Evolutionary conservation across 2,888 invertebrate genomes (phyloP).

Genomic region (Chrysomela aeneicollis): DNA sequence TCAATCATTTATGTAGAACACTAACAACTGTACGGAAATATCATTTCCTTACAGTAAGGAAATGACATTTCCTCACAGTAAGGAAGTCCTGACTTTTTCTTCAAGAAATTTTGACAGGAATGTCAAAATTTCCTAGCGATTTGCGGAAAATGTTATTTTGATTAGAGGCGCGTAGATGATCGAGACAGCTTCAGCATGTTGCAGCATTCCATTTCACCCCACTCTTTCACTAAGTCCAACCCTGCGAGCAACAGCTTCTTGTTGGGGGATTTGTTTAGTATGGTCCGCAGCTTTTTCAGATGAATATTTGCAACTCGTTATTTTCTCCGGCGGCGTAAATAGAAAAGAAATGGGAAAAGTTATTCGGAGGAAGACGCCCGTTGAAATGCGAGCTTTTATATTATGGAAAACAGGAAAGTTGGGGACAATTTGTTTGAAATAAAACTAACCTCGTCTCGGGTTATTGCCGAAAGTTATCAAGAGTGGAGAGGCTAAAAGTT

Average conservation of each 20-base stretch:
- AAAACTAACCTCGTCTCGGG: slow-evolving; percentile 26
- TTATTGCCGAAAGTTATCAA: slow-evolving; percentile 26
- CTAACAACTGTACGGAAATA: no score
- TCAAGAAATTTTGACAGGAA: no score
- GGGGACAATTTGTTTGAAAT: slow-evolving; percentile 30
- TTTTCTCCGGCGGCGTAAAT: slow-evolving; percentile 25
- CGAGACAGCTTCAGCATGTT: no score
- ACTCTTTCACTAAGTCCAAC: background rate
- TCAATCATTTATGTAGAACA: no score
- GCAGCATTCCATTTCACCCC: background rate
- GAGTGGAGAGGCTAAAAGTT: slow-evolving; percentile 4
- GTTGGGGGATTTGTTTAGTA: slow-evolving; percentile 12
- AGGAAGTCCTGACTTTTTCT: no score
- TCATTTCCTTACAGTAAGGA: no score
- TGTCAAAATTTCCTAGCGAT: no score
- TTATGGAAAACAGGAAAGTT: slow-evolving; percentile 35
- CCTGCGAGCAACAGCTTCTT: background rate
- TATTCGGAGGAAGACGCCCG: slow-evolving; percentile 22
- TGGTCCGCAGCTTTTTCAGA: slow-evolving; percentile 25
- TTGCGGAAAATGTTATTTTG: no score
- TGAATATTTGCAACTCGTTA: slow-evolving; percentile 27
- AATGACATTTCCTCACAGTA: no score
- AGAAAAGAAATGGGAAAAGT: slow-evolving; percentile 32
- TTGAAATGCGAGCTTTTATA: slow-evolving; percentile 29
- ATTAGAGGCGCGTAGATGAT: no score